Conservation (phyloP, 2,113 vertebrate genomes). For the Nothoprocta pentlandii region DNA sequence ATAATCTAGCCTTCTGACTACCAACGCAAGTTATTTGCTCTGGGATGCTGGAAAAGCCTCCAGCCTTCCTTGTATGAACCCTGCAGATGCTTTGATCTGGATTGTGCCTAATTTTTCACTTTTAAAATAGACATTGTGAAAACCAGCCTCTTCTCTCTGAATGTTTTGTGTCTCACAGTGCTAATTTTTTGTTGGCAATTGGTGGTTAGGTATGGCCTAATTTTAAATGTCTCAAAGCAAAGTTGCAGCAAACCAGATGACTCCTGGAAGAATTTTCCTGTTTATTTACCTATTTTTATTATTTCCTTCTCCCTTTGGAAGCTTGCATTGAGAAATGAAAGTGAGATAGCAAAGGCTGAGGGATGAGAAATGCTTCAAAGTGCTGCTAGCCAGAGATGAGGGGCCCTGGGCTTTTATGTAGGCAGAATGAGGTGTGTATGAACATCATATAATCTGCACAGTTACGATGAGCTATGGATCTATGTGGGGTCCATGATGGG, state of each 20-base stretch:
- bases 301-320: not conserved
- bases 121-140: not conserved
- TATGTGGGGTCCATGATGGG: fast-evolving
- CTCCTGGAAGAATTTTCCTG: not conserved
- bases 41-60: not conserved
- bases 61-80: not conserved
- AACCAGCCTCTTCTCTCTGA: not conserved
- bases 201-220: not conserved
- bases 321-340: fast-evolving
- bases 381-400: not conserved
- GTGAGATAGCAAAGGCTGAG: fast-evolving
- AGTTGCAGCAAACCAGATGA: not conserved
- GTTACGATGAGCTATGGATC: fast-evolving
- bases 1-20: fast-evolving
- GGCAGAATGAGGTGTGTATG: not conserved
- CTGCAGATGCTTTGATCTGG: not conserved
- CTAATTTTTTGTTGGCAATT: not conserved
- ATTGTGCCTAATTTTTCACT: not conserved
- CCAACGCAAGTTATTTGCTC: not conserved
- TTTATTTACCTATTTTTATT: not conserved
- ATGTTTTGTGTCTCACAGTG: fast-evolving
- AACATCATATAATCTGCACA: fast-evolving
- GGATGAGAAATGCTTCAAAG: not conserved
- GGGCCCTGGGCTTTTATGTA: fast-evolving
- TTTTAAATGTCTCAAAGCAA: not conserved